Evolutionary conservation across 2,113 vertebrate species (phyloP).

Genomic region (Pelusios castaneus): DNA sequence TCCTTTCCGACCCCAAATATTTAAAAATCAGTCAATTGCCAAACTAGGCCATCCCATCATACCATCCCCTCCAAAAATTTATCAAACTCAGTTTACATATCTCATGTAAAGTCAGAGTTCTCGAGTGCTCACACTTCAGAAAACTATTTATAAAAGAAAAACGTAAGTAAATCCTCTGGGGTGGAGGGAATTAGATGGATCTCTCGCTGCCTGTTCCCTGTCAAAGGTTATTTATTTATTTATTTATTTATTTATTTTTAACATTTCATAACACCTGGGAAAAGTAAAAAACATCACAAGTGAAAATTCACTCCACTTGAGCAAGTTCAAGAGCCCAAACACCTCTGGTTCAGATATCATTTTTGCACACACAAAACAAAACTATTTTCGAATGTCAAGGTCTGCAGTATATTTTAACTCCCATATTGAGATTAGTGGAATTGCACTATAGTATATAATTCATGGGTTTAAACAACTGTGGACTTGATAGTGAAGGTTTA

Average conservation of each 20-base stretch:
- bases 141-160: slow-evolving; percentile 24
- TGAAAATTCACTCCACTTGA: not conserved
- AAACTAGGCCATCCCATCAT: no score
- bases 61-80: no score
- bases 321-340: not conserved
- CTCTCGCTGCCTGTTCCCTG: not conserved
- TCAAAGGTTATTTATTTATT: not conserved
- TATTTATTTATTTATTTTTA: not conserved
- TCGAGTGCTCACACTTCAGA: slow-evolving; percentile 16
- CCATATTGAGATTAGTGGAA: not conserved
- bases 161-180: not conserved
- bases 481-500: fast-evolving
- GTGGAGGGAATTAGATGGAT: not conserved
- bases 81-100: not conserved
- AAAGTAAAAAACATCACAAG: not conserved
- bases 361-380: not conserved
- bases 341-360: not conserved
- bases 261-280: not conserved
- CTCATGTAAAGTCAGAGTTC: slow-evolving; percentile 5
- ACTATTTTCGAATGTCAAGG: not conserved
- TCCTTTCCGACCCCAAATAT: no score
- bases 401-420: not conserved
- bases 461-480: not conserved
- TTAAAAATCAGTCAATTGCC: no score
- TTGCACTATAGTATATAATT: not conserved